phyloP scores from a whole-genome alignment of 2,888 invertebrate species.

The Panorpa germanica region DNA sequence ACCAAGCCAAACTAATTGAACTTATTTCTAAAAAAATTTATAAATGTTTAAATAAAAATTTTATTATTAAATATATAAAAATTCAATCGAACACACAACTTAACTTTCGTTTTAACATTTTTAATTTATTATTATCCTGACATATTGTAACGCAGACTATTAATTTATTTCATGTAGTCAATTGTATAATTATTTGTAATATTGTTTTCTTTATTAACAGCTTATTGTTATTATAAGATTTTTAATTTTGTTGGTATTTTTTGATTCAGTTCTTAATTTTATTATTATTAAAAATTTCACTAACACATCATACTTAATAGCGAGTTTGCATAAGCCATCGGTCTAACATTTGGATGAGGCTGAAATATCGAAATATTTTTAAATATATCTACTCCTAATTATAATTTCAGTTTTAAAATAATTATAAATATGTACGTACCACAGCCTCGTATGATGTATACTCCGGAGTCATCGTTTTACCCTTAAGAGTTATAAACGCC shows the following conservation, averaged over 20 bases:
- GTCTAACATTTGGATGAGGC: slow-evolving; percentile 93
- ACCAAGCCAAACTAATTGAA: slow-evolving; percentile 1
- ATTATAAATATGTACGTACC: slow-evolving; percentile 36
- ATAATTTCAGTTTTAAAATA: slow-evolving; percentile 8
- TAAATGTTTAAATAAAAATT: slow-evolving; percentile 4
- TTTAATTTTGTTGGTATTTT: too few relatives aligned
- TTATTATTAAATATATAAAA: slow-evolving; percentile 4
- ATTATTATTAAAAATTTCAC: slow-evolving; percentile 18
- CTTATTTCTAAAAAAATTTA: slow-evolving; percentile 7
- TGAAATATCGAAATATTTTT: slow-evolving; percentile 28
- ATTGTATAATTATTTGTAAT: too few relatives aligned
- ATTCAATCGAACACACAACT: too few relatives aligned
- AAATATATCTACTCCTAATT: slow-evolving; percentile 1
- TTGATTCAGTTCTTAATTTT: too few relatives aligned
- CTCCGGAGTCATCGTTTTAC: slow-evolving; percentile 76
- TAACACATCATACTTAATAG: slow-evolving; percentile 60
- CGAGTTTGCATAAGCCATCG: slow-evolving; percentile 91
- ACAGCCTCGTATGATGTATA: slow-evolving; percentile 88
- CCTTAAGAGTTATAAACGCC: slow-evolving; percentile 89
- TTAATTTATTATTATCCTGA: too few relatives aligned
- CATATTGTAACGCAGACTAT: too few relatives aligned
- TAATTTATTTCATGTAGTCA: too few relatives aligned
- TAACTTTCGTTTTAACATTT: too few relatives aligned
- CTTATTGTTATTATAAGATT: too few relatives aligned
- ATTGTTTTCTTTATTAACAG: too few relatives aligned